phyloP scores from a whole-genome alignment of 2,888 invertebrate genomes.

The Drosophila emarginata region DNA sequence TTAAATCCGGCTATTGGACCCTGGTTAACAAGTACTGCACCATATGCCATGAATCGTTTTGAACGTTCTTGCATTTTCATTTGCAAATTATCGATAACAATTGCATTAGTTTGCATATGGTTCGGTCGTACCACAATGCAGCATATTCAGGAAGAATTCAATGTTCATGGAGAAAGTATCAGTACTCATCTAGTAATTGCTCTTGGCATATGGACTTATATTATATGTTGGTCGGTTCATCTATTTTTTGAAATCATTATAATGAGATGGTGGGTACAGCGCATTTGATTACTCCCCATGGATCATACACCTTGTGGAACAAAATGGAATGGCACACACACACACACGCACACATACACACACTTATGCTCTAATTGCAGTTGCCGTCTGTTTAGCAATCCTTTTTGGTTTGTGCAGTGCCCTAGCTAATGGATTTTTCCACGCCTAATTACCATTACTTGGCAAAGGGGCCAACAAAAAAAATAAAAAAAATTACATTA shows the following conservation, averaged over 20 bases:
- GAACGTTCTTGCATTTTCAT: constrained; percentile 36
- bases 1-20: constrained; percentile 29
- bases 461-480: constrained; percentile 32
- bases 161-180: rapidly evolving
- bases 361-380: background rate
- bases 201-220: background rate
- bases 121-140: background rate
- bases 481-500: constrained; percentile 62
- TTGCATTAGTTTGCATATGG: constrained; percentile 5
- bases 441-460: constrained; percentile 76
- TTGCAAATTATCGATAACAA: constrained; percentile 23
- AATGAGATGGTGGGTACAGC: background rate
- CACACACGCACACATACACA: background rate
- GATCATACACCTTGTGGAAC: background rate
- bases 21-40: constrained; percentile 25
- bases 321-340: background rate
- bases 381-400: constrained; percentile 1
- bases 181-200: rapidly evolving
- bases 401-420: constrained; percentile 12
- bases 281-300: background rate
- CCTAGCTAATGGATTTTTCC: constrained; percentile 71
- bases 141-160: background rate
- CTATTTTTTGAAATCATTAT: constrained; percentile 25
- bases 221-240: constrained; percentile 3
- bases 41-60: constrained; percentile 29